Base-by-base conservation (phyloP, 2,113 vertebrate species). In the Otolemur garnettii region DNA sequence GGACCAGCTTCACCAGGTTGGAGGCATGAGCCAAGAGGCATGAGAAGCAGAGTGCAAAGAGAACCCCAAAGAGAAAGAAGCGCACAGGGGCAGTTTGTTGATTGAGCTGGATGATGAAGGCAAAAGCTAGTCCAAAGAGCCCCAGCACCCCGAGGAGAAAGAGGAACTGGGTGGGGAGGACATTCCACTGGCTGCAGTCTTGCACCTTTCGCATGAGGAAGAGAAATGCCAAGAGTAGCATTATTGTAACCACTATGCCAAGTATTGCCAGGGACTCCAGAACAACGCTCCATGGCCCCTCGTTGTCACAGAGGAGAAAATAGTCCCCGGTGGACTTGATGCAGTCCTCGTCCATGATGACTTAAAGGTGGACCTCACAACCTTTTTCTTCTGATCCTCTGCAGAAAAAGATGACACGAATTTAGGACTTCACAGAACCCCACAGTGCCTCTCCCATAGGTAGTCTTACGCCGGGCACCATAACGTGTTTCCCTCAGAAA, bases 21-120 rank as follows among this genome's bases (percentile, higher is more conserved):
- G 68, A 97, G 33, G 97, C 98, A 5, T 98, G 98, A 4, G 98
- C 98, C 95, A 99, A 88, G 78, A 99, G 98, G 89, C 99, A 99
- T 1, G 99, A 98, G 94, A 99, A 99, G 50, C 98, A 99, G 92
- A 99, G 62, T 2, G 99, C 98, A 96, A 99, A 99, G 86, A 99
- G 97, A 79, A 99, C 98, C 33, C 98, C 98, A 42, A 99, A 99
- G 62, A 99, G 98, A 95, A 99, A 99, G 95, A 98, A 90, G 80
- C 99, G 98, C 9, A 98, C 98, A 0, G 99, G 98, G 91, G 99
- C 99, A 0, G 99, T 99, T 87, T 96, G 97, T 1, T 97, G 62
- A 10, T 98, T 99, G 45, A 98, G 93, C 2, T 84, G 82, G 92
- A 98, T 87, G 95, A 99, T 98, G 96, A 99, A 99, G 94, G 99